phyloP scores from a whole-genome alignment of 2,113 vertebrate species.

The Hyaena hyaena region DNA sequence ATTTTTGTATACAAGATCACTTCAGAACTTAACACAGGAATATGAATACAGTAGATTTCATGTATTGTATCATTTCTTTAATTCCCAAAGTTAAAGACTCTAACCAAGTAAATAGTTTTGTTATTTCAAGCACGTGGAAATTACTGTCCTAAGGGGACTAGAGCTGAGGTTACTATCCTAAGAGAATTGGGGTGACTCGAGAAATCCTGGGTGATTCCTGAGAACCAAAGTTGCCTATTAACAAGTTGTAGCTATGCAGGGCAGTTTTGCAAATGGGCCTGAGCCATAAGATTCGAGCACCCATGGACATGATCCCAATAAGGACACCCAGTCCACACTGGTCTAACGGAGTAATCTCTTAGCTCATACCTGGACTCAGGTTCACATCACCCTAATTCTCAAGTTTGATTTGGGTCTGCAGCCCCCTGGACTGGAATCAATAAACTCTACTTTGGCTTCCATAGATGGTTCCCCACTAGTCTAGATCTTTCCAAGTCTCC shows the following conservation, averaged over 20 bases:
- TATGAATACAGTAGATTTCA: neutral
- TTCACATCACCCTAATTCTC: neutral
- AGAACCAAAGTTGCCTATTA: neutral
- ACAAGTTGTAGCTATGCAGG: neutral
- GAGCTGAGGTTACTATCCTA: neutral
- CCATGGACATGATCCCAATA: neutral
- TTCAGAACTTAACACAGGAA: neutral
- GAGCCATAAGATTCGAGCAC: neutral
- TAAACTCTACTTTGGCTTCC: neutral
- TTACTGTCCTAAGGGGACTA: neutral
- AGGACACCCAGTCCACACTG: rapidly evolving
- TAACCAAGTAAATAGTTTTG: neutral
- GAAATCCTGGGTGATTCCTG: neutral
- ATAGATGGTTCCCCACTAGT: too few species aligned
- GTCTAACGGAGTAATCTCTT: neutral
- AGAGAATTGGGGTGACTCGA: neutral
- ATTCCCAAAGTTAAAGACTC: neutral
- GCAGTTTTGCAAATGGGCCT: neutral
- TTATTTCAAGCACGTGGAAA: neutral
- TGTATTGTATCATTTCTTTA: neutral
- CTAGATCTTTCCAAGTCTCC: too few species aligned
- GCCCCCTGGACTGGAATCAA: neutral
- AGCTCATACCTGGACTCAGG: neutral
- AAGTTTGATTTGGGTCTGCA: neutral
- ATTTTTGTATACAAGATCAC: neutral